Evolutionary conservation across 92 coral and sea anemone species (phyloP).

Genomic region (Nematostella vectensis): DNA sequence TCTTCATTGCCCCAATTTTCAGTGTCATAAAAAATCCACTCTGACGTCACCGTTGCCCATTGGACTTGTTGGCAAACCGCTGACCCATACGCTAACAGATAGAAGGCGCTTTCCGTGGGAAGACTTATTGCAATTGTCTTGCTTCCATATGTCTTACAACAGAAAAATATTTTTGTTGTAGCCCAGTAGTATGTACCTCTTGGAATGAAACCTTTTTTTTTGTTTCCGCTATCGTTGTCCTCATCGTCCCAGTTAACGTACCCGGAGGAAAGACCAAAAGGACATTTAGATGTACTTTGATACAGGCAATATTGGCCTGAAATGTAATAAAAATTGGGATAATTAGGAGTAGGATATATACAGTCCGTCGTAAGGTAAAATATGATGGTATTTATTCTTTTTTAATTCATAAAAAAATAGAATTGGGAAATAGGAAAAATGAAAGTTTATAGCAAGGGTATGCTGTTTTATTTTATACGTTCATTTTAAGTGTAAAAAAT

Average conservation of each 20-base stretch:
- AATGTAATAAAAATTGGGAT: not conserved
- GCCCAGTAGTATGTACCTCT: slow-evolving; percentile 32
- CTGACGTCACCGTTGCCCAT: slow-evolving; percentile 49
- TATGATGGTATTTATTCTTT: not conserved
- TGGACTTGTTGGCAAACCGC: slow-evolving; percentile 57
- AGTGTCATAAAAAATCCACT: slow-evolving; percentile 44
- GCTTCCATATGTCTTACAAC: slow-evolving; percentile 48
- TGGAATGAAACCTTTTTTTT: slow-evolving; percentile 38
- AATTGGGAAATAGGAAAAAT: too few relatives aligned
- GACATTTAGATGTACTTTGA: slow-evolving; percentile 38
- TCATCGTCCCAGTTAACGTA: slow-evolving; percentile 56
- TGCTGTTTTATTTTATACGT: too few relatives aligned
- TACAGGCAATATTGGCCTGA: slow-evolving; percentile 68
- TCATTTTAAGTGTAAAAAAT: too few relatives aligned
- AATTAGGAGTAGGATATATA: not conserved
- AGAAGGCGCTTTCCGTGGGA: slow-evolving; percentile 46
- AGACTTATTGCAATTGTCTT: slow-evolving; percentile 40
- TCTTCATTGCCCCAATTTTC: slow-evolving; percentile 31
- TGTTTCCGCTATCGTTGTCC: slow-evolving; percentile 37
- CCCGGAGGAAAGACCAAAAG: slow-evolving; percentile 40
- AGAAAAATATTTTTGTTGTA: slow-evolving; percentile 33
- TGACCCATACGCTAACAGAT: slow-evolving; percentile 40
- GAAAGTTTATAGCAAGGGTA: too few relatives aligned
- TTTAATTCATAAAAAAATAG: not conserved
- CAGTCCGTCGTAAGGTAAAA: not conserved